Evolutionary conservation across 2,113 vertebrate genomes (phyloP).

Genomic region (Toxotes jaculatrix): DNA sequence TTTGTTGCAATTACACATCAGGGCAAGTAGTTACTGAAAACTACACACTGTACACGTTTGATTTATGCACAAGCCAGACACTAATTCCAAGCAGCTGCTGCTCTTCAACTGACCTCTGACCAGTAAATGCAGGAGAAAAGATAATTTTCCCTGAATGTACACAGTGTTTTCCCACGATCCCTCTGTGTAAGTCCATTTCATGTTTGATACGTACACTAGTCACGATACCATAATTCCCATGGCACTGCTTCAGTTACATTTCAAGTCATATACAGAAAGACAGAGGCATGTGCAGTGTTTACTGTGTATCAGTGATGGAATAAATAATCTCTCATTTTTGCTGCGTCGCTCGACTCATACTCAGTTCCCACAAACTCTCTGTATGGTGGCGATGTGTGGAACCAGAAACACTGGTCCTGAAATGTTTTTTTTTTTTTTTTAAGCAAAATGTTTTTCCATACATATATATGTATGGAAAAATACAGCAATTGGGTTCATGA

Average conservation of each 20-base stretch:
- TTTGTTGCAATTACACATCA: not conserved
- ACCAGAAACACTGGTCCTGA: no score
- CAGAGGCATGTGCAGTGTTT: not conserved
- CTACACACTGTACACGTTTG: no score
- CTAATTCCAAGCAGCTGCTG: not conserved
- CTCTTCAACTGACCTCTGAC: not conserved
- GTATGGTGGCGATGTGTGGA: no score
- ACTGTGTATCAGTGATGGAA: not conserved
- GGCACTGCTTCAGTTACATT: not conserved
- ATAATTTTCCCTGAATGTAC: not conserved
- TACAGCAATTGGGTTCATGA: no score
- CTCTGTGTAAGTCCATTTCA: not conserved
- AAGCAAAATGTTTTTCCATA: no score
- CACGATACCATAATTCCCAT: not conserved
- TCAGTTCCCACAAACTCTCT: slow-evolving; percentile 5
- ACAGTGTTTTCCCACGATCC: slow-evolving; percentile 24
- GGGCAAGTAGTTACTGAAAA: not conserved
- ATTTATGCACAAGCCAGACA: not conserved
- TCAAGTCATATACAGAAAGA: not conserved
- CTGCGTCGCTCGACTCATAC: not conserved
- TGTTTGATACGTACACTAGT: not conserved
- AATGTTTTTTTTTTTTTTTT: no score
- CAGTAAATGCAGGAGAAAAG: not conserved
- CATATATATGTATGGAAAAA: no score
- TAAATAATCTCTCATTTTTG: not conserved